Evolutionary conservation across 2,113 vertebrate genomes (phyloP).

Genomic region (Syrmaticus mikado): DNA sequence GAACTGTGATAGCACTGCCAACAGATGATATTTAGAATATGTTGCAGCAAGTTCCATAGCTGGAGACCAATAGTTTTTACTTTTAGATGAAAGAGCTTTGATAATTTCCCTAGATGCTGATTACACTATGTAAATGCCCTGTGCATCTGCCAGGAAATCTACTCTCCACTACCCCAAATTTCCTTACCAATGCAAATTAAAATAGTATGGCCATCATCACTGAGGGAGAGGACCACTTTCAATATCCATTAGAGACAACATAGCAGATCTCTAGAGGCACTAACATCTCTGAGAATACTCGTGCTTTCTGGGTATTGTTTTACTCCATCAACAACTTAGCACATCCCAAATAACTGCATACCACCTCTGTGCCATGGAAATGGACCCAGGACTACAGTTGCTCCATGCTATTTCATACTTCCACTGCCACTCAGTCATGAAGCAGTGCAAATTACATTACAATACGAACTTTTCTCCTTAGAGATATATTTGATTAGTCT

Average conservation of each 20-base stretch:
- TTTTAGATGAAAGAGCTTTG: neutral
- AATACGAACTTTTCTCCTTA: neutral
- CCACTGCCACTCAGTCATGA: neutral
- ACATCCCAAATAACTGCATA: neutral
- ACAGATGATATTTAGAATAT: neutral
- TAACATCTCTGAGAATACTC: neutral
- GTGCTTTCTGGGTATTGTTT: neutral
- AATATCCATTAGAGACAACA: neutral
- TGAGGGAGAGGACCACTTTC: neutral
- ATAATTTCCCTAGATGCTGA: neutral
- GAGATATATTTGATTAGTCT: neutral
- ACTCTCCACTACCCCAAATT: neutral
- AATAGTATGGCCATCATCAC: neutral
- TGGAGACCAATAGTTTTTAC: neutral
- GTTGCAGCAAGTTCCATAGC: neutral
- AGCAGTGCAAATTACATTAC: neutral
- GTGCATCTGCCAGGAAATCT: neutral
- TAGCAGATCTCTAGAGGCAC: neutral
- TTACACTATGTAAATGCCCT: neutral
- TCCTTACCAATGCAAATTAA: neutral
- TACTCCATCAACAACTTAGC: neutral
- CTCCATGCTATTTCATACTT: neutral
- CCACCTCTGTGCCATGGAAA: neutral
- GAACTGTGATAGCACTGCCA: neutral
- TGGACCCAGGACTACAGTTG: neutral